These are phyloP conservation scores for Eulemur rufifrons DNA, from an alignment of 2,113 vertebrate genomes.

Conservation along the genomic window DNA sequence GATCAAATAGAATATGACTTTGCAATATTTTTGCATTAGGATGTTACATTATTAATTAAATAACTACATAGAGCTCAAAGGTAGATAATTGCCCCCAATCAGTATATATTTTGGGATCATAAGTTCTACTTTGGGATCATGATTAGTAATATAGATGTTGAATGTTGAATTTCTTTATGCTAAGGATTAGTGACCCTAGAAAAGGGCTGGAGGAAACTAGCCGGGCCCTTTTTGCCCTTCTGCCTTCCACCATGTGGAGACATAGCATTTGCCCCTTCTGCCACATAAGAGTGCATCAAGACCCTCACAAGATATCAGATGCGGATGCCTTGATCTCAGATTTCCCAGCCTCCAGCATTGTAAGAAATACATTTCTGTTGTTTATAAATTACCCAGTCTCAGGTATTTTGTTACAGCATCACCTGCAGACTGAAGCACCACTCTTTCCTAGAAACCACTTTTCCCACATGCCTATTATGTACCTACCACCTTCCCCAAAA, in stretches of 20 bases:
- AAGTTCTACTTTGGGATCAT: background rate
- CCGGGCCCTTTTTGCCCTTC: background rate
- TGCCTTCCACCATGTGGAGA: background rate
- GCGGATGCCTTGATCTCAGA: background rate
- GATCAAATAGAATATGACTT: background rate
- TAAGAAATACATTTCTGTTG: background rate
- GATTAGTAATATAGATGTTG: background rate
- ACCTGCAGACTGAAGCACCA: background rate
- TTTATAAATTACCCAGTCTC: background rate
- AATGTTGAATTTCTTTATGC: background rate
- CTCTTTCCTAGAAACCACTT: background rate
- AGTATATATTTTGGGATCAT: background rate
- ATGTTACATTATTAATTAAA: background rate
- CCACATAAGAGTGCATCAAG: background rate
- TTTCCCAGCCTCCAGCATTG: background rate
- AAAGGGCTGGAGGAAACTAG: accelerated
- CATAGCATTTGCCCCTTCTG: background rate
- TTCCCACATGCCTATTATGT: background rate
- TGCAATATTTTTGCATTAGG: background rate
- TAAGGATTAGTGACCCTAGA: background rate
- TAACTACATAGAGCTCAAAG: background rate
- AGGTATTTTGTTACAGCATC: background rate
- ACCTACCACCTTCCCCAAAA: background rate
- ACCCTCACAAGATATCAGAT: background rate
- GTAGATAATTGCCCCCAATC: background rate